Percentiles rank a stretch among this genome's conserved stretches.
Conservation (phyloP, 2,888 invertebrate genomes). For the Caenorhabditis sinica region DNA sequence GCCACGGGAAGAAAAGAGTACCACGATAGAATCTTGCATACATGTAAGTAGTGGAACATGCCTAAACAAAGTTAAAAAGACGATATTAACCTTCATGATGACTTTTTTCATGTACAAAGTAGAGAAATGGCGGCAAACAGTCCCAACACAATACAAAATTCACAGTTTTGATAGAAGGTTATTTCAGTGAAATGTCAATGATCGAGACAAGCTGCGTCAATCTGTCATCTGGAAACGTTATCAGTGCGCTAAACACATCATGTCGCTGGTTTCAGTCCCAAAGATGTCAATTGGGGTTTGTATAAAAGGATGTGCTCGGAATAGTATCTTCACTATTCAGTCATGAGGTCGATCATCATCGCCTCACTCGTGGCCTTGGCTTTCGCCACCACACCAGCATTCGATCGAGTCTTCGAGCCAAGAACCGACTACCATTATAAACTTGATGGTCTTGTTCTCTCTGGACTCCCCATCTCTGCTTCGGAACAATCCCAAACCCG, state of each 20-base stretch:
- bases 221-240: slow-evolving; percentile 17
- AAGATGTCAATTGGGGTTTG: slow-evolving; percentile 48
- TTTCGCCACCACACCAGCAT: slow-evolving; percentile 63
- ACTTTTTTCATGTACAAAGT: neutral
- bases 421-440: slow-evolving; percentile 65
- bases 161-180: neutral
- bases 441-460: slow-evolving; percentile 63
- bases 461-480: slow-evolving; percentile 65
- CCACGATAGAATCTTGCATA: too few species aligned
- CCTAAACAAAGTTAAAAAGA: too few species aligned
- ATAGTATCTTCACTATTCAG: slow-evolving; percentile 37
- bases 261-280: slow-evolving; percentile 23
- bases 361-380: slow-evolving; percentile 70
- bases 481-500: slow-evolving; percentile 64
- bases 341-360: slow-evolving; percentile 64
- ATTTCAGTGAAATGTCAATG: neutral
- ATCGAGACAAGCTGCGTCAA: neutral
- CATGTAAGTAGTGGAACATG: too few species aligned
- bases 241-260: slow-evolving; percentile 43
- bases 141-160: neutral
- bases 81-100: neutral
- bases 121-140: neutral
- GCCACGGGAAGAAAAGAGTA: too few species aligned
- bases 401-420: slow-evolving; percentile 55
- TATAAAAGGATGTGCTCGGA: slow-evolving; percentile 32